phyloP scores from a whole-genome alignment of 2,113 vertebrate species.

The Pseudopipra pipra region DNA sequence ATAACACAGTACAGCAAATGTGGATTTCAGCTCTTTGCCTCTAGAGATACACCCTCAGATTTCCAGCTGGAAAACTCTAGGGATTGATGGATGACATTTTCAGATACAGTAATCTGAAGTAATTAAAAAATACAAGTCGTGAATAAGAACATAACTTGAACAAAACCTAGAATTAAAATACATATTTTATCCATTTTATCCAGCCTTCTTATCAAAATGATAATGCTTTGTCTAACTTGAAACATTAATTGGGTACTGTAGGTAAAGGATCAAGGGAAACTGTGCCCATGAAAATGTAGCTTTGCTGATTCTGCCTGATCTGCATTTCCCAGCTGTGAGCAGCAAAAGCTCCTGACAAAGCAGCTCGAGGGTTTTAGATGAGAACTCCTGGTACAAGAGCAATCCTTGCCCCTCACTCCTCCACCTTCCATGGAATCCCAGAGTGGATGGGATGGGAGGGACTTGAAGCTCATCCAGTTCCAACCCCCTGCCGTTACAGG shows the following conservation, averaged over 20 bases:
- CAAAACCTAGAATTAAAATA: background rate
- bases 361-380: accelerated
- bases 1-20: background rate
- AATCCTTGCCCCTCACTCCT: background rate
- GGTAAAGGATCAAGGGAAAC: background rate
- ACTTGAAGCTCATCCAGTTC: background rate
- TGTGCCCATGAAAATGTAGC: accelerated
- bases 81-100: background rate
- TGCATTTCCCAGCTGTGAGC: background rate
- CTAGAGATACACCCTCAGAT: background rate
- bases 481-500: no score
- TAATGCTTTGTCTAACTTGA: background rate
- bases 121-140: background rate
- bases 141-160: background rate
- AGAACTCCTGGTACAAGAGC: background rate
- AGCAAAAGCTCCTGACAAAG: background rate
- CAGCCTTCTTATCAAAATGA: background rate
- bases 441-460: background rate
- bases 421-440: background rate
- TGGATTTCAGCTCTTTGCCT: background rate
- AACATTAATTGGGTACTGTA: background rate
- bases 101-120: background rate
- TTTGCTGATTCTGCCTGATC: background rate
- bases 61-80: background rate
- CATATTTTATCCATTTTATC: background rate